Base-by-base conservation (phyloP, 2,113 vertebrate genomes). In the Rhizomys pruinosus region DNA sequence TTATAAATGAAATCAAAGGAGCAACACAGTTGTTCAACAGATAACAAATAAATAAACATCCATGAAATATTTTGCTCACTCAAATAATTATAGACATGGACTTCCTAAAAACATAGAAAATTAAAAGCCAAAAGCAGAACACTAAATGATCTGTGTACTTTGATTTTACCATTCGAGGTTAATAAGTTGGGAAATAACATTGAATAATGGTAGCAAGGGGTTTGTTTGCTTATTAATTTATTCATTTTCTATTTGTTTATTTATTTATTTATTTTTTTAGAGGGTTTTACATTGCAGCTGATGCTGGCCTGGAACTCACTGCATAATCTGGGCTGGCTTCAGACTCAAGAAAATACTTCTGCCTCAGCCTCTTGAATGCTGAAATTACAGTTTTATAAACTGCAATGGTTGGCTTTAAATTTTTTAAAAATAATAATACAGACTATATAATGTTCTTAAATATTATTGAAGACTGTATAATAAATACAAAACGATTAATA, bases 1-100 rank as follows among this genome's bases (percentile, higher is more conserved):
- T 84, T 92, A 91, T 84, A 96, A 96, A 90, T 92, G 91, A 95
- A 94, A 89, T 29, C 74, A 90, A 90, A 93, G 66, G 32, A 84
- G 59, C 66, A 95, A 87, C 81, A 22, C 87, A 81, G 84, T 86
- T 86, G n/a, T 94, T 95, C 68, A 96, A 88, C 63, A 90, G 91
- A 25, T 91, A 73, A 81, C 55, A 93, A 94, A 90, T 89, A 87
- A 92, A 87, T 63, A 89, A 78, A 92, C 37, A 94, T 89, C 23
- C 22, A 64, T 27, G 27, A 39, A 92, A 72, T 92, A 91, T 89
- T 95, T 95, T 92, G n/a, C 84, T 84, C 71, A 20, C 39, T 86
- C n/a, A 84, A 86, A 47, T 87, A 90, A 91, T 76, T 91, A 89
- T 79, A 94, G 95, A 89, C 42, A 92, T 63, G 66, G 86, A 39